phyloP scores from a whole-genome alignment of 2,113 vertebrate genomes.

The Dryoscopus gambensis region DNA sequence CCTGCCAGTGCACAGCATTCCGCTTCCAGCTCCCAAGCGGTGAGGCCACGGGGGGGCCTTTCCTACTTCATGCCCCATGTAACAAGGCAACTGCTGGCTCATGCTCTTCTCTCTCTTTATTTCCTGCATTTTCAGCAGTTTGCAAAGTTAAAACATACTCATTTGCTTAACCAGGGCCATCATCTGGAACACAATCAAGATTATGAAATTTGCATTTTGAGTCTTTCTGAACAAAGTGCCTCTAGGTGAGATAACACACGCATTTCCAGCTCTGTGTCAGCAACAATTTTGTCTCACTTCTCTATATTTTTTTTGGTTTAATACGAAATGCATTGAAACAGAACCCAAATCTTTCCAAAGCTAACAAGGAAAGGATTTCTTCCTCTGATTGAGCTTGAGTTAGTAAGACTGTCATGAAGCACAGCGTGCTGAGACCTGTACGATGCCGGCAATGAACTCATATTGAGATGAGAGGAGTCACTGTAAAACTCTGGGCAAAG shows the following conservation, averaged over 20 bases:
- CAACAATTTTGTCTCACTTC: background rate
- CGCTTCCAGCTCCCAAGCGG: background rate
- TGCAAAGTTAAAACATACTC: background rate
- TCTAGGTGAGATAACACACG: background rate
- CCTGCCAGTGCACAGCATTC: rapidly evolving
- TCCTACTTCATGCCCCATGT: background rate
- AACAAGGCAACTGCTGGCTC: background rate
- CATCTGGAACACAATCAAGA: background rate
- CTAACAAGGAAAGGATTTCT: conserved; percentile 49
- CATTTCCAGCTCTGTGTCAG: background rate
- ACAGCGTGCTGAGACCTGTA: background rate
- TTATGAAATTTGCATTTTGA: background rate
- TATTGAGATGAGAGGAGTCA: conserved; percentile 10
- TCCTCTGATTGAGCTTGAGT: background rate
- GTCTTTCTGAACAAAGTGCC: background rate
- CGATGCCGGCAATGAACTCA: rapidly evolving
- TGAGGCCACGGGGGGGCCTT: background rate
- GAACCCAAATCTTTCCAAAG: conserved; percentile 33
- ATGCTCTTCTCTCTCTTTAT: background rate
- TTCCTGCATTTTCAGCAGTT: conserved; percentile 30
- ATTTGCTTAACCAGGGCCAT: background rate
- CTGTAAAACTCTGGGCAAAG: background rate
- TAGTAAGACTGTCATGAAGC: background rate
- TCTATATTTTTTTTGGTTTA: background rate
- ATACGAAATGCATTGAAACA: background rate